These are phyloP conservation scores for Plecotus auritus DNA, from an alignment of 2,113 vertebrate species.

Conservation along the genomic window DNA sequence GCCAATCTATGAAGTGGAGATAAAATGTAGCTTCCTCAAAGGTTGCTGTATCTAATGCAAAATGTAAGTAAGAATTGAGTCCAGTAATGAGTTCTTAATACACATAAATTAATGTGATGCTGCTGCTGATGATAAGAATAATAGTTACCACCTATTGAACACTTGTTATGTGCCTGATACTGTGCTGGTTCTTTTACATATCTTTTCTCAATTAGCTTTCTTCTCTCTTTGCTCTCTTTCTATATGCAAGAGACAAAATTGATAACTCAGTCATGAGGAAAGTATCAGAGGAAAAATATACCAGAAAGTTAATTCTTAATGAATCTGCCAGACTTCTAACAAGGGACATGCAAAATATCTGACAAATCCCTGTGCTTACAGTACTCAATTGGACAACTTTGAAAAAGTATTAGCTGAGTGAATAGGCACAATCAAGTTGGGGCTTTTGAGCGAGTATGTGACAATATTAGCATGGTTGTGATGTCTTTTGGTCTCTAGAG, in stretches of 20 bases:
- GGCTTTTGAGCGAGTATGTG: background rate
- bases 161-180: background rate
- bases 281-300: background rate
- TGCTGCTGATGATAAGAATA: background rate
- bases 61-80: background rate
- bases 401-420: background rate
- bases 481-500: background rate
- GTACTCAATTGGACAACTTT: background rate
- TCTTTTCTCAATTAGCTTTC: background rate
- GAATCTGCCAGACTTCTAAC: background rate
- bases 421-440: background rate
- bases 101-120: background rate
- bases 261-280: background rate
- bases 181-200: background rate
- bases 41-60: background rate
- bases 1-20: background rate
- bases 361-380: background rate
- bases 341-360: background rate
- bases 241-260: background rate
- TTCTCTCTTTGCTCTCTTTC: background rate
- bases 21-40: background rate
- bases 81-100: background rate
- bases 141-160: background rate
- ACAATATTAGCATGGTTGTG: background rate
- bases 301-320: background rate